Conservation (phyloP, 2,888 invertebrate genomes). For the Harpalus rubripes region DNA sequence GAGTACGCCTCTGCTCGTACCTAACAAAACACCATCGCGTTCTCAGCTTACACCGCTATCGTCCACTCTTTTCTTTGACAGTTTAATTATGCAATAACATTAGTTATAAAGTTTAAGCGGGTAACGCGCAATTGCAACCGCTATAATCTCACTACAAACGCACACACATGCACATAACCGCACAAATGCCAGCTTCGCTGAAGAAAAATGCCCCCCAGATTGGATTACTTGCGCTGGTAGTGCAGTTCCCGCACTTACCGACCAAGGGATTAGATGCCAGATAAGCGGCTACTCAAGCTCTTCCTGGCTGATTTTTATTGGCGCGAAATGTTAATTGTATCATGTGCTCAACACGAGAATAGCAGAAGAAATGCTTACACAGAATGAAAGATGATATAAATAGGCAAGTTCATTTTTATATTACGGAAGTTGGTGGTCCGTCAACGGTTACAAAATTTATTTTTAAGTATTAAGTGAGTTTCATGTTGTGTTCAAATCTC, state of each 20-base stretch:
- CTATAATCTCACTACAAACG: not conserved
- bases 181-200: conserved; percentile 8
- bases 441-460: too few relatives aligned
- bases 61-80: conserved; percentile 58
- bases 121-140: conserved; percentile 46
- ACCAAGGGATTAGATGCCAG: conserved; percentile 35
- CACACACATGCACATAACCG: conserved; percentile 25
- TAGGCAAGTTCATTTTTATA: too few relatives aligned
- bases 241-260: conserved; percentile 27
- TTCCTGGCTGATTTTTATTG: conserved; percentile 28
- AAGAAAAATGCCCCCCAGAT: conserved; percentile 35
- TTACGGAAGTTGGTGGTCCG: too few relatives aligned
- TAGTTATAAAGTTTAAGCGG: conserved; percentile 63
- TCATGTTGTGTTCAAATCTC: too few relatives aligned
- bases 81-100: conserved; percentile 66
- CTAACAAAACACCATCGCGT: conserved; percentile 39
- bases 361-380: not conserved
- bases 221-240: conserved; percentile 43
- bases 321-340: conserved; percentile 32
- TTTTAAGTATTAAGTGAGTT: too few relatives aligned
- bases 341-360: not conserved
- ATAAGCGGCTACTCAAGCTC: conserved; percentile 31
- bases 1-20: not conserved
- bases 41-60: conserved; percentile 52
- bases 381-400: not conserved